Percentiles rank a stretch among this genome's conserved stretches.
These are phyloP conservation scores for Aptenodytes forsteri DNA, from an alignment of 2,113 vertebrate genomes.

Conservation along the genomic window DNA sequence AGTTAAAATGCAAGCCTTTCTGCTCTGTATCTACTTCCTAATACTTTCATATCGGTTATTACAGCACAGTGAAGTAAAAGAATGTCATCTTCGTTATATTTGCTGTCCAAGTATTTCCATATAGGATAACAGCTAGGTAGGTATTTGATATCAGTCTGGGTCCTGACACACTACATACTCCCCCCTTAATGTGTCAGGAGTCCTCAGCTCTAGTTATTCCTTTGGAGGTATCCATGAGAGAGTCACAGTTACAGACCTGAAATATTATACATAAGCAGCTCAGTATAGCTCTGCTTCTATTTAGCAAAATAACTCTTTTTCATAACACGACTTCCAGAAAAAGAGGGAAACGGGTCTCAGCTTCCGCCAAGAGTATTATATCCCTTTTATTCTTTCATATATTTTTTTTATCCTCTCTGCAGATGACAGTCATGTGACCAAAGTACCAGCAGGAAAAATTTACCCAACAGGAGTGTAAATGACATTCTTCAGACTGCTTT, in stretches of 20 bases:
- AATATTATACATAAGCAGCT: not conserved
- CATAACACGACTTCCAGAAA: not conserved
- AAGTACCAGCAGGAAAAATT: not conserved
- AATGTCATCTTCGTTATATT: not conserved
- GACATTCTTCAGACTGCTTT: constrained; percentile 23
- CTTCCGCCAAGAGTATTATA: not conserved
- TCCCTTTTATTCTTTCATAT: not conserved
- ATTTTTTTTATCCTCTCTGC: not conserved
- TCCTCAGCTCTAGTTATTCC: not conserved
- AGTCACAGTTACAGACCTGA: not conserved
- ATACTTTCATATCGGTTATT: not conserved
- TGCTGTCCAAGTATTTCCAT: not conserved
- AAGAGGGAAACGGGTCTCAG: not conserved
- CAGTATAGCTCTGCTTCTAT: not conserved
- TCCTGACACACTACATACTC: not conserved
- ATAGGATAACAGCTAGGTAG: not conserved
- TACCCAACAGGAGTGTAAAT: not conserved
- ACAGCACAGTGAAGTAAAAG: not conserved
- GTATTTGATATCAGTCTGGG: not conserved
- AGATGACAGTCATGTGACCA: not conserved
- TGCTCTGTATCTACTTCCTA: not conserved
- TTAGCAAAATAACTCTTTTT: not conserved
- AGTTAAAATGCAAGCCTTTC: not conserved
- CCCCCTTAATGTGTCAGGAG: not conserved
- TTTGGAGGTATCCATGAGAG: not conserved